These are phyloP conservation scores for Malurus alboscapulatus DNA, from an alignment of 2,113 vertebrate species.

Conservation along the genomic window DNA sequence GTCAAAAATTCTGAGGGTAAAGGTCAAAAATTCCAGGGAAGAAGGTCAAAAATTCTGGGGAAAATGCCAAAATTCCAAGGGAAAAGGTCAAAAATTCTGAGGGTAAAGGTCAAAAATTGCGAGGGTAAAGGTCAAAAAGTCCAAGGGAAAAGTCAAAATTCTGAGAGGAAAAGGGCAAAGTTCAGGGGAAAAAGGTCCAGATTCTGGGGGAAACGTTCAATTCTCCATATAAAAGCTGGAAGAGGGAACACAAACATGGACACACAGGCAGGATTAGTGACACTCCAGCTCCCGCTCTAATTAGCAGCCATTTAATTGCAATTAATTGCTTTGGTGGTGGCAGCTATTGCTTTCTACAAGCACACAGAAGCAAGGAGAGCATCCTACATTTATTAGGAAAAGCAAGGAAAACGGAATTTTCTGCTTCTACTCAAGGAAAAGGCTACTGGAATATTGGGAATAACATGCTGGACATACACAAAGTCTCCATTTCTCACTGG, in stretches of 20 bases:
- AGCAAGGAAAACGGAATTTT: not conserved
- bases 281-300: slow-evolving; percentile 20
- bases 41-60: not conserved
- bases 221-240: not conserved
- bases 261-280: slow-evolving; percentile 52
- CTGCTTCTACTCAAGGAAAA: not conserved
- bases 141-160: not conserved
- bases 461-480: slow-evolving; percentile 77
- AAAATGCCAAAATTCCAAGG: not conserved
- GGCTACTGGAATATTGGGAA: not conserved
- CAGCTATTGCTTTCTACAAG: slow-evolving; percentile 5
- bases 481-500: slow-evolving; percentile 89
- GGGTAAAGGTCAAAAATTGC: not conserved
- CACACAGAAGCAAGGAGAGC: slow-evolving; percentile 16
- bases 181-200: too few relatives aligned
- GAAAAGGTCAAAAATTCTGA: not conserved
- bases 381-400: not conserved
- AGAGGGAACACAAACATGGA: not conserved
- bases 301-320: slow-evolving; percentile 53
- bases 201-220: not conserved
- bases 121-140: not conserved
- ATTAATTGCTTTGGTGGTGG: not conserved
- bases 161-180: not conserved
- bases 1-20: not conserved
- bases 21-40: too few relatives aligned